Percentiles rank a stretch among this genome's conserved stretches.
phyloP scores from a whole-genome alignment of 2,888 invertebrate genomes.

The Hybos culiciformis region DNA sequence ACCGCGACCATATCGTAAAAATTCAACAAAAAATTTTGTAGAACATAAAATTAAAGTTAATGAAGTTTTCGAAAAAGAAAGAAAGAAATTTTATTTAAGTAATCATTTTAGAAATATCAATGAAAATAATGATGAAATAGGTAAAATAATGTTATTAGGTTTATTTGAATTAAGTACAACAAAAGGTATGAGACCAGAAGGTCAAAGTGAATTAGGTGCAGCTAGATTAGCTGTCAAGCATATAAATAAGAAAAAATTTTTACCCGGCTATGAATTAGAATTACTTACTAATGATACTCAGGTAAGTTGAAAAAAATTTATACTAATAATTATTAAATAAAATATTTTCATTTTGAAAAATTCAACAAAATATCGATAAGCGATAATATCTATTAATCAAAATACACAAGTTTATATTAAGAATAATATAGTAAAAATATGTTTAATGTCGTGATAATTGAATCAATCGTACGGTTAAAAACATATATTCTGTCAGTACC shows the following conservation, averaged over 20 bases:
- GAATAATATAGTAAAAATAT: too few species aligned
- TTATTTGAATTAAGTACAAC: conserved; percentile 63
- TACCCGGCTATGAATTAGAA: conserved; percentile 60
- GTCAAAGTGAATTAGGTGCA: conserved; percentile 59
- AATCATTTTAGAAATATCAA: background rate
- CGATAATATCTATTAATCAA: background rate
- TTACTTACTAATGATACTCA: conserved; percentile 74
- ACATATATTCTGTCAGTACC: too few species aligned
- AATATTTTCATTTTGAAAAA: background rate
- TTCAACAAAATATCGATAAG: background rate
- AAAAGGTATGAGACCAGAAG: conserved; percentile 50
- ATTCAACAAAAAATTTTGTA: conserved; percentile 2
- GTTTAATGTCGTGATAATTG: too few species aligned
- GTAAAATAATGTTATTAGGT: conserved; percentile 55
- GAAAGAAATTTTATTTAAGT: conserved; percentile 21
- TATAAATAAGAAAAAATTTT: conserved; percentile 51
- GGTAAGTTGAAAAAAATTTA: conserved; percentile 40
- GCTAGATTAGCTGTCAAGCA: conserved; percentile 67
- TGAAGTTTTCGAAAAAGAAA: conserved; percentile 34
- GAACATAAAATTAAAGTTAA: conserved; percentile 31
- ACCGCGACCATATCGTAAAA: background rate
- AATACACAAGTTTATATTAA: too few species aligned
- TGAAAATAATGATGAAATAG: conserved; percentile 13
- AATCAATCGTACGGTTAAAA: too few species aligned
- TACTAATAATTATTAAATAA: background rate